Conservation (phyloP, 1,140 invertebrate species). For the Pseudobourletiella spinata region DNA sequence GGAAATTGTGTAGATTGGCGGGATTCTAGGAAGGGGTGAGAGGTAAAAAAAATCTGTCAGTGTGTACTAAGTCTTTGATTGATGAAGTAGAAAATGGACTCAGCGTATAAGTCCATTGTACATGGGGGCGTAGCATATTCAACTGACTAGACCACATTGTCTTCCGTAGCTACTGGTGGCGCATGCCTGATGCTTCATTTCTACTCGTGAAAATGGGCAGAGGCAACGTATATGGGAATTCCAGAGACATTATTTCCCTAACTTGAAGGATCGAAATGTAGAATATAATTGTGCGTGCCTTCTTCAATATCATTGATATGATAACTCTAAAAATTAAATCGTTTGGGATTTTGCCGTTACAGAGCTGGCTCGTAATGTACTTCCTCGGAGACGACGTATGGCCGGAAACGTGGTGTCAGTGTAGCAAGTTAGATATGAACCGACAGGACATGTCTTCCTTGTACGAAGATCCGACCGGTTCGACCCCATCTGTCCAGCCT, state of each 20-base stretch:
- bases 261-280: too few relatives aligned
- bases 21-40: constrained; percentile 1
- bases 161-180: too few relatives aligned
- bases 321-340: not conserved
- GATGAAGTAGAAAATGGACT: constrained; percentile 24
- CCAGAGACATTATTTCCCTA: too few relatives aligned
- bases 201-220: too few relatives aligned
- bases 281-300: too few relatives aligned
- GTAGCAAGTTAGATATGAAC: constrained; percentile 7
- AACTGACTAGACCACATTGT: too few relatives aligned
- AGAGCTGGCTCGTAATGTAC: constrained; percentile 37
- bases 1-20: constrained; percentile 1
- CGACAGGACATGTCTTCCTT: constrained; percentile 1
- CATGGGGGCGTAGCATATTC: too few relatives aligned
- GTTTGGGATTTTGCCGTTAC: not conserved
- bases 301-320: not conserved
- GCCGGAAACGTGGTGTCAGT: constrained; percentile 29
- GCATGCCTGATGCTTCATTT: too few relatives aligned
- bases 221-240: too few relatives aligned
- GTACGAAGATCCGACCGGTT: constrained; percentile 22
- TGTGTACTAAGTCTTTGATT: constrained; percentile 21
- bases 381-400: constrained; percentile 35
- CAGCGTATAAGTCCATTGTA: constrained; percentile 12
- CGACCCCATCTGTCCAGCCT: constrained; percentile 21
- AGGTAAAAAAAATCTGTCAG: constrained; percentile 16